Base-by-base conservation (phyloP, 1,140 invertebrate species). In the Harpegnathos saltator region DNA sequence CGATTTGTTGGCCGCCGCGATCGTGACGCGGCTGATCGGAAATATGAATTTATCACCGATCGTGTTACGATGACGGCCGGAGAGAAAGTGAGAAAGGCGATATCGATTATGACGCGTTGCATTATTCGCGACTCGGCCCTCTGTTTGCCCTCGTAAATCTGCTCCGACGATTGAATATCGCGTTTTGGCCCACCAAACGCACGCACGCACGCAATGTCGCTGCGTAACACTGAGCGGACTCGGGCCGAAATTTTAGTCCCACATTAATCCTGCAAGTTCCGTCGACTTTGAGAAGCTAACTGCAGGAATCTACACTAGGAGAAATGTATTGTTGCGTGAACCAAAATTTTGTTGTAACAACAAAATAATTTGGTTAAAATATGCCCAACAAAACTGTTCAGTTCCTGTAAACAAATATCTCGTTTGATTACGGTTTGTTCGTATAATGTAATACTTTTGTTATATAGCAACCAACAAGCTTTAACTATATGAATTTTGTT, bases 1-100 rank as follows among this genome's bases (percentile, higher is more conserved):
- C 93, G 93, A 94, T 94, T 94, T 94, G 93, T 94, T 94, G 91
- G 86, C 75, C 77, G 87, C 85, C 85, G 82, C 80, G 66, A 66
- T 38, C 73, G 78, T 85, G 65, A 78, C 75, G 22, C 29, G n/a
- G 33, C 62, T 52, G 56, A 84, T 85, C 58, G 82, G 83, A 89
- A 89, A 87, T 90, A 84, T 82, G 50, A 84, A 86, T 81, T 87
- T 89, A 84, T 82, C 69, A 54, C 69, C 83, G 91, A 92, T 93
- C 88, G 82, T 52, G 80, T 93, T 91, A 92, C 91, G 66, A 22
- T 54, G 52, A 77, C 48, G 71, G 52, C 56, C 59, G 38, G 38
- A 44, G 38, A 44, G 38, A 44, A n/a, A n/a, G n/a, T n/a, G 9
- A 44, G 38, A 11, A 0, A 74, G 14, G 38, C 59, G 58, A 82